Base-by-base conservation (phyloP, 2,888 invertebrate genomes). In the Drosophila emarginata region DNA sequence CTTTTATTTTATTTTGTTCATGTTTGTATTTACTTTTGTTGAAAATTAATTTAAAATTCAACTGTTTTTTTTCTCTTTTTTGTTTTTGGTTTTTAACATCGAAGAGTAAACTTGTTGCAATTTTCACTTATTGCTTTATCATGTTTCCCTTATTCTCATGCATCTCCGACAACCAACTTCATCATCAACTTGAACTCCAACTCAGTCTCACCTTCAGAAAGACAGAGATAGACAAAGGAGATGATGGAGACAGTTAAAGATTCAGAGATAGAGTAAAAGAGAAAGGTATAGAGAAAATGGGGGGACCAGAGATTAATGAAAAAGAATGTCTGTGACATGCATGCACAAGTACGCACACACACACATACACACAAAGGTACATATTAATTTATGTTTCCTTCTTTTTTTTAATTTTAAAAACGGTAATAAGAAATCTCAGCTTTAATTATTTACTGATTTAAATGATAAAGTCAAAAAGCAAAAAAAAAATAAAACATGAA, bases 71-170 rank as follows among this genome's bases (percentile, higher is more conserved):
- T 9, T 9, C 5, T 26, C 5, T 4, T 26, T 26, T 26, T 26
- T 5, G 3, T 26, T 26, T 26, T 26, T 26, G 26, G 26, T 76
- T 81, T 79, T 68, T 67, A 74, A 26, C 68, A 54, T 70, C 57
- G 65, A 45, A 18, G 65, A 11, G 45, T 45, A 45, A 81, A 82
- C 80, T 85, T 82, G 85, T 85, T 82, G 82, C 75, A 82, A 82
- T 82, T 82, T 72, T 77, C 75, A 63, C 78, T 82, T 80, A 82
- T 82, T 77, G 86, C 86, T 85, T 82, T 82, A 85, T 82, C 86
- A 67, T 78, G 77, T 76, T 64, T 71, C 63, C 64, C 59, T 58
- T 66, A 62, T 57, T 57, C 61, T n/a, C 32, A 6, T 11, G 12
- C 11, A 14, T 9, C 14, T 28, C 6, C 32, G 32, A 32, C 32